phyloP scores from a whole-genome alignment of 2,113 vertebrate genomes.

The Neolamprologus cancellatus region DNA sequence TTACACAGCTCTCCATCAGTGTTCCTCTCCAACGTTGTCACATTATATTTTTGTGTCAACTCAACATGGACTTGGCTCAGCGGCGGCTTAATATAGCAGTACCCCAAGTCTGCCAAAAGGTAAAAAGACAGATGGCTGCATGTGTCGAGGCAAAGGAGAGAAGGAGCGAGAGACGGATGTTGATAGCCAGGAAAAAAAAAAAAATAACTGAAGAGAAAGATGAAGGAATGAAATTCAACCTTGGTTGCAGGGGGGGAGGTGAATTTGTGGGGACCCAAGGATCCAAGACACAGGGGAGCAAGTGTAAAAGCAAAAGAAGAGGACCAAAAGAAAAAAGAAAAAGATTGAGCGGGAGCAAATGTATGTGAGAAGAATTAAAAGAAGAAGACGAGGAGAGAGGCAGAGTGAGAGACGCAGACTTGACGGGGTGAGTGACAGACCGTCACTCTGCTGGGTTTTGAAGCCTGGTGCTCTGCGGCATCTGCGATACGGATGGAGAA shows the following conservation, averaged over 20 bases:
- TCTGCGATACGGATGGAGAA: slow-evolving; percentile 29
- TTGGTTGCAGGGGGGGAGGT: background rate
- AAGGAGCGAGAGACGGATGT: background rate
- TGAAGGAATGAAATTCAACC: slow-evolving; percentile 39
- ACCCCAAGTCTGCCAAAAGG: slow-evolving; percentile 51
- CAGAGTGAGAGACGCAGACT: background rate
- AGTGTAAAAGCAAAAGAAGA: background rate
- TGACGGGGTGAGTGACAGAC: slow-evolving; percentile 51
- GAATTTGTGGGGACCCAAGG: background rate
- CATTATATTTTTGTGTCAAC: slow-evolving; percentile 22
- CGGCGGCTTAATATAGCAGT: slow-evolving; percentile 58
- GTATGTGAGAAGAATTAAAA: background rate
- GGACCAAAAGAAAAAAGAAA: background rate
- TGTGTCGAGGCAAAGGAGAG: slow-evolving; percentile 13
- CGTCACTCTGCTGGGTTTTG: slow-evolving; percentile 45
- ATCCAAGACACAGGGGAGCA: background rate
- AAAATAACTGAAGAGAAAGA: background rate
- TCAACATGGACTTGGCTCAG: slow-evolving; percentile 19
- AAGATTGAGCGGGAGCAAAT: background rate
- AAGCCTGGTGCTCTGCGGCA: slow-evolving; percentile 31
- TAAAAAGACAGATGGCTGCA: slow-evolving; percentile 60
- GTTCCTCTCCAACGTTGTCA: background rate
- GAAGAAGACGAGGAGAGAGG: background rate
- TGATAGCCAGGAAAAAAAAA: background rate
- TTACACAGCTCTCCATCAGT: background rate